Evolutionary conservation across 2,113 vertebrate genomes (phyloP).

Genomic region (Piliocolobus tephrosceles): DNA sequence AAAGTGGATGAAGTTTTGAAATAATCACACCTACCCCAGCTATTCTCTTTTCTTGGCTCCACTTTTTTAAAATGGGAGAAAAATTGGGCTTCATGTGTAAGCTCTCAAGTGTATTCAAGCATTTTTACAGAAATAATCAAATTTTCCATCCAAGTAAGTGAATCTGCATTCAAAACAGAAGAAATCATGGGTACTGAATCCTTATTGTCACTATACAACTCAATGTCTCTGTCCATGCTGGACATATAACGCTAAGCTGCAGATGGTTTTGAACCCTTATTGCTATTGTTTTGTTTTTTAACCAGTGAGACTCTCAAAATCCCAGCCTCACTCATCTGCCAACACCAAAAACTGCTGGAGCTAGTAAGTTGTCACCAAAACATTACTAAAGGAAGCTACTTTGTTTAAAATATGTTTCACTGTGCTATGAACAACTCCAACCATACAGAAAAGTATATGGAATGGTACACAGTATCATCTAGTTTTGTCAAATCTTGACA

Average conservation of each 20-base stretch:
- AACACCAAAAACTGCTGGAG: background rate
- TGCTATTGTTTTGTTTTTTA: background rate
- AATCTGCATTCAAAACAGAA: background rate
- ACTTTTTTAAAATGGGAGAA: background rate
- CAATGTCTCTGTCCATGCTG: background rate
- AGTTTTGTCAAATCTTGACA: background rate
- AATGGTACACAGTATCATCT: background rate
- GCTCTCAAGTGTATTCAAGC: background rate
- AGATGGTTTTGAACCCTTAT: background rate
- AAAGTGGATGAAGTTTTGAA: background rate
- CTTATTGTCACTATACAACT: background rate
- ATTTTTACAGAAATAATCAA: constrained; percentile 4
- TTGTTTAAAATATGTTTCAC: background rate
- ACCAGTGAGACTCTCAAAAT: background rate
- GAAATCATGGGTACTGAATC: background rate
- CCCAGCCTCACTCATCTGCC: background rate
- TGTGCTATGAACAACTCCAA: background rate
- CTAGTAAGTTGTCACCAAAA: background rate
- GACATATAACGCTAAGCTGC: background rate
- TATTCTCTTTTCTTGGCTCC: background rate
- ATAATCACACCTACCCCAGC: background rate
- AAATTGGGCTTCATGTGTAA: background rate
- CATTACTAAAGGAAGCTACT: background rate
- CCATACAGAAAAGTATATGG: background rate
- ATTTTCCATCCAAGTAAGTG: background rate